Evolutionary conservation across 1,140 invertebrate genomes (phyloP), one percentile per base, ranked within the genome.

Genomic region (Lepeophtheirus salmonis): DNA sequence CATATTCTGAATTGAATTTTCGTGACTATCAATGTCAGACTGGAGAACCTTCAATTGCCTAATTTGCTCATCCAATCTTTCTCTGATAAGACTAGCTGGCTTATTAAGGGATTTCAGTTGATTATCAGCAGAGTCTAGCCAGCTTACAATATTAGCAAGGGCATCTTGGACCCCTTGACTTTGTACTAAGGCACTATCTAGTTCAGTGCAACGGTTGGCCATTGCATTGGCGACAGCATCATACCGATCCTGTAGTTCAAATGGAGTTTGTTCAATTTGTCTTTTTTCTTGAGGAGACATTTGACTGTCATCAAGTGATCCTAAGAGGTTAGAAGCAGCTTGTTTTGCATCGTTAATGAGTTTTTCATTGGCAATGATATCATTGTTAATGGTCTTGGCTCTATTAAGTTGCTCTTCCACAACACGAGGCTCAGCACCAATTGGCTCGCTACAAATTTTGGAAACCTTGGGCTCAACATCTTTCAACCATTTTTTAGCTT

Each of bases 101-200:
- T 84, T 79, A 64, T 79, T 77, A 63, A 72, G 76, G 75, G 63
- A 80, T 79, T 88, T 89, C 68, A 85, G 80, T 66, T 83, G 80
- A 64, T 78, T 81, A 68, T 95, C 89, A 6, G 83, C 82, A 64
- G 83, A 80, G 62, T 82, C 83, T 25, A 95, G 72, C 89, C 89
- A 95, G 51, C 76, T 71, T 3, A 85, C 79, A 6, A 95, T 77
- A 56, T 83, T 79, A 66, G 94, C 88, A 0, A 94, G 74, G 6
- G 88, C 86, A 70, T 92, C 88, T 69, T 92, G 86, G 12, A 95
- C 82, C n/a, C 86, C 89, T 72, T 95, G 89, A 56, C 86, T 89
- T 70, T 92, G 86, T 3, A 91, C 80, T 25, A 95, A 73, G 0
- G 89, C 88, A 0, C 83, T 84, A 65, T 95, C 89, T 50, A 96